Conservation (phyloP, 2,113 vertebrate species). For the Taurulus bubalis region DNA sequence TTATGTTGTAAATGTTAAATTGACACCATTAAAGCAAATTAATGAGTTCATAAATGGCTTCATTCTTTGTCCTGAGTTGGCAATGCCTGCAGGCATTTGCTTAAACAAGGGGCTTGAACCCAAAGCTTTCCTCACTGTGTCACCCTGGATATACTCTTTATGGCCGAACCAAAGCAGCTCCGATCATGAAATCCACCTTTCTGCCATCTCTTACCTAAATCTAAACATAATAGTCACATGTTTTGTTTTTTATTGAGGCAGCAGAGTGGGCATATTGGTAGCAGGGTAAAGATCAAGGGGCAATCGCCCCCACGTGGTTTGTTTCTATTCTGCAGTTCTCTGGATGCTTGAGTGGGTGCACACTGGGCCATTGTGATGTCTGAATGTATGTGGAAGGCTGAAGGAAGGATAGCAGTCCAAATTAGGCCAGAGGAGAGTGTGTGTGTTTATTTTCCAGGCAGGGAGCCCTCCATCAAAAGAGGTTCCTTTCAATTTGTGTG, state of each 20-base stretch:
- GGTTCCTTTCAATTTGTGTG: conserved; percentile 3
- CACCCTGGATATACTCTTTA: neutral
- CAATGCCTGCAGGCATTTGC: neutral
- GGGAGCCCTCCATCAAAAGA: conserved; percentile 8
- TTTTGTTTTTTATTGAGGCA: neutral
- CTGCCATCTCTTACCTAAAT: neutral
- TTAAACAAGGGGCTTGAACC: neutral
- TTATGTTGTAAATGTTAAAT: neutral
- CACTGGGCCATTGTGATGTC: conserved; percentile 57
- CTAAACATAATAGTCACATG: neutral
- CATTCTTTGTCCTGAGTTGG: neutral
- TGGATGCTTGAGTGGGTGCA: conserved; percentile 52
- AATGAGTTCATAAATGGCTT: neutral
- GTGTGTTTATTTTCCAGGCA: conserved; percentile 38
- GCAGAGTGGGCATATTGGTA: conserved; percentile 24
- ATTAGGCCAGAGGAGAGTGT: conserved; percentile 29
- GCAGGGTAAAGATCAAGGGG: conserved; percentile 31
- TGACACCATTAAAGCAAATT: neutral
- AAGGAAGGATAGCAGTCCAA: conserved; percentile 32
- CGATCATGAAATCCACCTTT: neutral
- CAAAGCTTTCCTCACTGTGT: neutral
- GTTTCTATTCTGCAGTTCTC: conserved; percentile 21
- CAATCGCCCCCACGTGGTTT: conserved; percentile 4
- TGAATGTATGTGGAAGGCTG: conserved; percentile 18
- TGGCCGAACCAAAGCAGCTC: neutral